Base-by-base conservation (phyloP, 2,888 invertebrate genomes). In the Perizoma flavofasciatum region DNA sequence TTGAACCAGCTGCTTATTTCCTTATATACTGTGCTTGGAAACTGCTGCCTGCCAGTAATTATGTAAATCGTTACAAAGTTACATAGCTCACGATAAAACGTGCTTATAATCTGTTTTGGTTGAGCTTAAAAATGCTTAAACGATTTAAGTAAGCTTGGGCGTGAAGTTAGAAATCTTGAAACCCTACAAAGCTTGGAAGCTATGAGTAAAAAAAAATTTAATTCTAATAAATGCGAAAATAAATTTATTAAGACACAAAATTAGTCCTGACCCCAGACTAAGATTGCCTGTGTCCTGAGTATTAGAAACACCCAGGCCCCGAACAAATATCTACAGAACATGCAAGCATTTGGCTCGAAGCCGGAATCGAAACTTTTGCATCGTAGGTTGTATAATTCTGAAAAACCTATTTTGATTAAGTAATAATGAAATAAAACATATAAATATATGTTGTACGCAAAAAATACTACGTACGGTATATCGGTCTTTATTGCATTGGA, bases 81-180 rank as follows among this genome's bases (percentile, higher is more conserved):
- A 65, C 79, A 76, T 73, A 78, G 74, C 65, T 76, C 76, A 78
- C 79, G 79, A 78, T 66, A 73, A 73, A 74, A 74, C 80, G 80
- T 79, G 80, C 74, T 76, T 67, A 66, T 79, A 79, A 79, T 78
- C 76, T 71, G 69, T 77, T 75, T 69, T 59, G 69, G 63, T 61
- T 50, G 55, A 49, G 61, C 61, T 61, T 68, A 68, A 66, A 68
- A 70, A 70, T 68, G 50, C 57, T 58, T 48, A 61, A 65, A 65
- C 65, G 63, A 61, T 58, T 59, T 52, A 67, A 69, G 57, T 69
- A 65, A 46, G 58, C 66, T 63, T 61, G 56, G 62, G 63, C 60
- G 61, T 54, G 49, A 61, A 61, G 41, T 61, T 61, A 61, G 61
- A 55, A 61, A 54, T 61, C 57, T 55, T 57, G 35, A 46, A 56